Base-by-base conservation (phyloP, 2,888 invertebrate species). In the Brachyptera putata region DNA sequence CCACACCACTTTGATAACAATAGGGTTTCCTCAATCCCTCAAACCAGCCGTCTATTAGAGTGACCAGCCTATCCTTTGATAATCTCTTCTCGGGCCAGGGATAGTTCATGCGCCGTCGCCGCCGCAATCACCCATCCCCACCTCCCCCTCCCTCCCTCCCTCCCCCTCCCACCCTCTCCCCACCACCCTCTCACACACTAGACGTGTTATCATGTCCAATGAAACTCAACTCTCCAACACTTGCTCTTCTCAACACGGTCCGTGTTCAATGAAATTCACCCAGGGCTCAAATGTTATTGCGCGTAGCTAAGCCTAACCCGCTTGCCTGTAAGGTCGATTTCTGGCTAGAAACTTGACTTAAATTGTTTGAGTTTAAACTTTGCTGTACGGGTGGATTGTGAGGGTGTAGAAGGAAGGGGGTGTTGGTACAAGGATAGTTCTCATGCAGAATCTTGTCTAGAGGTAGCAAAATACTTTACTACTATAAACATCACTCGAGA, bases 331-430 rank as follows among this genome's bases (percentile, higher is more conserved):
- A 36, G 36, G 16, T 53, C 53, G 53, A 53, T 53, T 36, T 34
- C 57, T 41, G 36, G 57, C 11, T 34, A 26, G 57, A 57, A 57
- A 61, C 49, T 61, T 56, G 26, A 49, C 56, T 57, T 56, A 56
- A 61, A 61, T 56, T 61, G 60, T 57, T 56, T 57, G 60, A 61
- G 56, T 61, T 61, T 61, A 49, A 57, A 57, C 60, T 61, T 61
- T 59, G 59, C 39, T 41, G 18, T 11, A 41, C 41, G 59, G 55
- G 36, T 46, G 16, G n/a, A n/a, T n/a, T n/a, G n/a, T n/a, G n/a
- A n/a, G n/a, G n/a, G n/a, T n/a, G n/a, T n/a, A n/a, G n/a, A n/a
- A n/a, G n/a, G n/a, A n/a, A n/a, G n/a, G n/a, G n/a, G n/a, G n/a
- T n/a, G n/a, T n/a, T n/a, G n/a, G n/a, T n/a, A n/a, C n/a, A n/a